Base-by-base conservation (phyloP, 2,113 vertebrate genomes). In the Urocolius indicus region DNA sequence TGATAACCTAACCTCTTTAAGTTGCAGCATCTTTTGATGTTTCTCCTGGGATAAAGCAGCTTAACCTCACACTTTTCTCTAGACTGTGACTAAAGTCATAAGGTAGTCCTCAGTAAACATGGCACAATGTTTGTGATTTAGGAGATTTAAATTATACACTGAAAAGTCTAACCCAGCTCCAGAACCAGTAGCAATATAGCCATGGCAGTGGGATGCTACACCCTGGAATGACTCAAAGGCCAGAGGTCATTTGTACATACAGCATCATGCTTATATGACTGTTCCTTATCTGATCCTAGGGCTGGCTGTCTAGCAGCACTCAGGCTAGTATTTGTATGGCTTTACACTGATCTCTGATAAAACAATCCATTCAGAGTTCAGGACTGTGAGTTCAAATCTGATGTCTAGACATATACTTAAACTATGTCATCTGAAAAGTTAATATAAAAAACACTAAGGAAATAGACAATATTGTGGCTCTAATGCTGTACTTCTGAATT, bases 231-330 rank as follows among this genome's bases (percentile, higher is more conserved):
- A 32, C 11, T 36, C 10, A 43, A 63, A 81, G 16, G 5, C 16
- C 22, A 11, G 17, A 23, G 12, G 22, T 43, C 12, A 6, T 26
- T 9, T 9, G 6, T 3, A 1, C 16, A 9, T 30, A 7, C 21
- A 41, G 5, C 59, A 55, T 5, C 23, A 14, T 0, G 0, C 8
- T 41, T 17, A 38, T 0, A 0, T 27, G 59, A 9, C 7, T 48
- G 3, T 2, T 52, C n/a, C 29, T 24, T 10, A 1, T 8, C 43
- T 82, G 29, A 32, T 61, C 30, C 23, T 10, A 58, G 17, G n/a
- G 16, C 3, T 6, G 45, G 10, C 13, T 66, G 8, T 45, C 26
- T 29, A 26, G 16, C 6, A 72, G 23, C 19, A 61, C 5, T 11
- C 30, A 46, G 24, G 8, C 6, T 79, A 59, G 21, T 29, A 41